A percentile compares a stretch with the other conserved stretches of the same genome.
These are phyloP conservation scores for Tribolium castaneum DNA, from an alignment of 1,140 invertebrate species.

Conservation along the genomic window DNA sequence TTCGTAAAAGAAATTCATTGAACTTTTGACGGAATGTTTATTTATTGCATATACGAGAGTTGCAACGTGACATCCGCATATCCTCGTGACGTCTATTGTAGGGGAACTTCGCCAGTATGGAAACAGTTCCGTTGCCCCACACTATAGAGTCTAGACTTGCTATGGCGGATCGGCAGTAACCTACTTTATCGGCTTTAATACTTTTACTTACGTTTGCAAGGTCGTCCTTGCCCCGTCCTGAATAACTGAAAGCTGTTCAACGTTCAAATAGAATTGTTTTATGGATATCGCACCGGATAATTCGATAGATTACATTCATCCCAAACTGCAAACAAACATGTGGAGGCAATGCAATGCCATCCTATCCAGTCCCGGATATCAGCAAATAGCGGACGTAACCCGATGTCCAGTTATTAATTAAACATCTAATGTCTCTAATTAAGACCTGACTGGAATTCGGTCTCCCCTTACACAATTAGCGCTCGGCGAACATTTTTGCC, in stretches of 20 bases:
- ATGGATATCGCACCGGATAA: conserved; percentile 39
- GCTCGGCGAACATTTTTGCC: not conserved
- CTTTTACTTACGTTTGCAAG: conserved; percentile 41
- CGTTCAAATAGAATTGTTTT: conserved; percentile 36
- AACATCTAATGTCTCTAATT: conserved; percentile 6
- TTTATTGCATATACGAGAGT: conserved; percentile 8
- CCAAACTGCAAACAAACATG: not conserved
- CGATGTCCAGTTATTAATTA: conserved; percentile 3
- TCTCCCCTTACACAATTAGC: not conserved
- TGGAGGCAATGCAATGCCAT: not conserved
- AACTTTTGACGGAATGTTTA: conserved; percentile 2
- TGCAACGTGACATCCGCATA: conserved; percentile 33
- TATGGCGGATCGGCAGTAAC: conserved; percentile 28
- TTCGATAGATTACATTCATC: not conserved
- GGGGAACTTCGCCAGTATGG: conserved; percentile 5
- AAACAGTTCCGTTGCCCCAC: conserved; percentile 32
- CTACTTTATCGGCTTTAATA: conserved; percentile 20
- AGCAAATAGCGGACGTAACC: not conserved
- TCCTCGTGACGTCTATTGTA: conserved; percentile 23
- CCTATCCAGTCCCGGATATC: not conserved
- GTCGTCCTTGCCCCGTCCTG: conserved; percentile 38
- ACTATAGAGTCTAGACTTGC: conserved; percentile 20
- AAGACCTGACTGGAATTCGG: not conserved
- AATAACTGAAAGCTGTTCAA: conserved; percentile 39
- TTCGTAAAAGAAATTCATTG: conserved; percentile 29